Conservation (phyloP, 2,888 invertebrate species). For the Ecdyonurus torrentis region DNA sequence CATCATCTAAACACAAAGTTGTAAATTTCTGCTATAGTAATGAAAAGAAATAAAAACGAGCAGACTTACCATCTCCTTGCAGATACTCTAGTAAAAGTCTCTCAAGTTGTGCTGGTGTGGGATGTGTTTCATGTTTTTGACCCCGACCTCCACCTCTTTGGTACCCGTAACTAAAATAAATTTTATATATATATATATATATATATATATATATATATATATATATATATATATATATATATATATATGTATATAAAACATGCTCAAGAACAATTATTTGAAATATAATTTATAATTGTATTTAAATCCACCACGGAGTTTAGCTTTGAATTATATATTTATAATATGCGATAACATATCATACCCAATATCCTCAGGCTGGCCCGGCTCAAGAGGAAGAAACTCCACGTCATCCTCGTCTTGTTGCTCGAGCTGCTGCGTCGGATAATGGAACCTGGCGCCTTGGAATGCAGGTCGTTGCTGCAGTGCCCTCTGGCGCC, state of each 20-base stretch:
- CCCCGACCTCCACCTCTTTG: background rate
- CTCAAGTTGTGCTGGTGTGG: background rate
- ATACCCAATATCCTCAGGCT: background rate
- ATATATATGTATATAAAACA: too few species aligned
- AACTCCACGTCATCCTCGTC: background rate
- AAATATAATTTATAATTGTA: too few species aligned
- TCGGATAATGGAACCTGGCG: background rate
- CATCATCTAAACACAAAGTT: background rate
- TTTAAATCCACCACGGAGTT: too few species aligned
- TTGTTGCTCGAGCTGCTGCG: background rate
- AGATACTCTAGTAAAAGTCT: background rate
- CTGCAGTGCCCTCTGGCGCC: constrained; percentile 28
- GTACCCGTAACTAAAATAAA: too few species aligned
- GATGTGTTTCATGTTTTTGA: background rate
- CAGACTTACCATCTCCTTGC: background rate
- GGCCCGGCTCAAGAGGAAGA: background rate
- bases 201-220: too few species aligned
- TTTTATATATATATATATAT: too few species aligned
- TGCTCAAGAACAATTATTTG: too few species aligned
- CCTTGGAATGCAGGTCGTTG: background rate
- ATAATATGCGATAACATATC: too few species aligned
- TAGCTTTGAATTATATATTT: too few species aligned
- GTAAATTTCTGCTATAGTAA: background rate
- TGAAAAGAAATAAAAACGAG: too few species aligned
- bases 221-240: too few species aligned